phyloP scores from a whole-genome alignment of 2,113 vertebrate genomes.

The Limanda limanda region DNA sequence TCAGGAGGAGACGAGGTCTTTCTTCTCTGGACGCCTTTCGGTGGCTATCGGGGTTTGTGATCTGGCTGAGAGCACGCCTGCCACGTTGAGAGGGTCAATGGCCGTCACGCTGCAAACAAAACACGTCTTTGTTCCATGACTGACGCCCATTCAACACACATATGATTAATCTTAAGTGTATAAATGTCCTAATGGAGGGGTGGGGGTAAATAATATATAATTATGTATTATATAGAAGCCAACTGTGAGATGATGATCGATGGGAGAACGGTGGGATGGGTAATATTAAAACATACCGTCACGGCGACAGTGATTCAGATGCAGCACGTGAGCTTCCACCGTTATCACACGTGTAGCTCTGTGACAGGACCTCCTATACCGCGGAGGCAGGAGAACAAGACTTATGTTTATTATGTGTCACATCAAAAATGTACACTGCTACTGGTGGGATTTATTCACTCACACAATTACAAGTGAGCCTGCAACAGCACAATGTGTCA shows the following conservation, averaged over 20 bases:
- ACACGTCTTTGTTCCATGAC: conserved; percentile 57
- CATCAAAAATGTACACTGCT: neutral
- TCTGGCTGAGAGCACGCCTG: conserved; percentile 54
- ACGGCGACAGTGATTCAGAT: conserved; percentile 16
- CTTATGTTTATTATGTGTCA: neutral
- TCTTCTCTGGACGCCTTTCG: conserved; percentile 46
- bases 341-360: conserved; percentile 27
- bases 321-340: neutral
- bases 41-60: conserved; percentile 64
- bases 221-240: neutral
- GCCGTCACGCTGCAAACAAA: conserved; percentile 48
- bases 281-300: conserved; percentile 15
- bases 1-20: conserved; percentile 59
- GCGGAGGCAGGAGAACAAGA: neutral
- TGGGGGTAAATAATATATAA: neutral
- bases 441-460: conserved; percentile 12
- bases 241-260: conserved; percentile 22
- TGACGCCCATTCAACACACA: conserved; percentile 41
- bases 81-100: conserved; percentile 62
- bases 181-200: conserved; percentile 36
- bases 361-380: conserved; percentile 11
- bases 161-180: conserved; percentile 10
- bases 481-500: conserved; percentile 11
- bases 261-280: conserved; percentile 10
- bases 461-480: neutral